A percentile compares a stretch with the other conserved stretches of the same genome.
Evolutionary conservation across 2,888 invertebrate genomes (phyloP).

Genomic region (Agonum fuliginosum): DNA sequence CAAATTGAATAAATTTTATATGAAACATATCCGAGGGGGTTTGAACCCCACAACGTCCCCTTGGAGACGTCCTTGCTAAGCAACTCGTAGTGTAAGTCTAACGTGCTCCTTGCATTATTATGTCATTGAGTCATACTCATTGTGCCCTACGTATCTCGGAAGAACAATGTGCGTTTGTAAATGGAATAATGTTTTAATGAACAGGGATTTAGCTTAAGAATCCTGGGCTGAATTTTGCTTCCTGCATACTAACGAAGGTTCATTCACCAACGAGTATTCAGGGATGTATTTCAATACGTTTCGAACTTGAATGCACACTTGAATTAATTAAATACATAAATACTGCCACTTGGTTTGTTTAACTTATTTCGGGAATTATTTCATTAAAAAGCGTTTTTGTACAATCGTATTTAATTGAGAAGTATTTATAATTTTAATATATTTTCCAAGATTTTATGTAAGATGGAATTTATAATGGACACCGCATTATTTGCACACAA

Average conservation of each 20-base stretch:
- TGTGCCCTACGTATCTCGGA: slow-evolving; percentile 24
- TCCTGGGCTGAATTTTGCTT: slow-evolving; percentile 30
- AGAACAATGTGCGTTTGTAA: slow-evolving; percentile 39
- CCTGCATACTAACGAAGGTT: slow-evolving; percentile 11
- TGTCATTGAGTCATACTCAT: slow-evolving; percentile 6
- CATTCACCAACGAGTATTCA: slow-evolving; percentile 8
- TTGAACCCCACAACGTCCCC: no score
- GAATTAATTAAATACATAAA: slow-evolving; percentile 24
- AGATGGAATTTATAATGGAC: no score
- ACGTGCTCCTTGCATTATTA: slow-evolving; percentile 33
- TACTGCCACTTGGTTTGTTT: slow-evolving; percentile 3
- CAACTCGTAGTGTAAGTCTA: no score
- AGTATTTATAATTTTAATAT: no score
- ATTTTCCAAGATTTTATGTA: no score
- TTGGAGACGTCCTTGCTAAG: no score
- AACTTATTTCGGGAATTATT: slow-evolving; percentile 11
- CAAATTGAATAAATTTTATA: no score
- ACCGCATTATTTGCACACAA: no score
- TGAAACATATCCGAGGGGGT: no score
- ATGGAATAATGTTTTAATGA: slow-evolving; percentile 29
- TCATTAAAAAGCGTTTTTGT: background rate
- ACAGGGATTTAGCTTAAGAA: slow-evolving; percentile 34
- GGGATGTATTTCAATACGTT: slow-evolving; percentile 33
- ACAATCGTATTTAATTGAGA: no score
- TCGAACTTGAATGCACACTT: slow-evolving; percentile 28